Percentiles rank a stretch among this genome's conserved stretches.
phyloP scores from a whole-genome alignment of 1,140 invertebrate species.

The Penaeus chinensis region DNA sequence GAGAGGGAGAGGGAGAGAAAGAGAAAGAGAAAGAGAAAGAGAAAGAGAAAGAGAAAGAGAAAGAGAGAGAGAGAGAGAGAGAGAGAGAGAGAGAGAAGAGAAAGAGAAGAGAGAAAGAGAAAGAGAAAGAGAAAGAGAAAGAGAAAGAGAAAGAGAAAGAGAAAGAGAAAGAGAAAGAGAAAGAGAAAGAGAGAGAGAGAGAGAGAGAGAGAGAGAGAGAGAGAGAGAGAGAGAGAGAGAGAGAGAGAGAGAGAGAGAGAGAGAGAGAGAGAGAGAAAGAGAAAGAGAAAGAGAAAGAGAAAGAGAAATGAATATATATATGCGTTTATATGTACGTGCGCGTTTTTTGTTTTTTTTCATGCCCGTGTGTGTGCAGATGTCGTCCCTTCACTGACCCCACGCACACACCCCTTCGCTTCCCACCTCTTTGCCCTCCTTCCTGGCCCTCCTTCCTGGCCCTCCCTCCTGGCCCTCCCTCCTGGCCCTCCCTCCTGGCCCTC shows the following conservation, averaged over 20 bases:
- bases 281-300: neutral
- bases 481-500: too few species aligned
- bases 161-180: neutral
- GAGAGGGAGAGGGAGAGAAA: neutral
- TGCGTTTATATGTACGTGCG: neutral
- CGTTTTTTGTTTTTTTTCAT: neutral
- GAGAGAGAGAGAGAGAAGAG: neutral
- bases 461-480: too few species aligned
- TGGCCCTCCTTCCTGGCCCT: too few species aligned
- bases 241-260: conserved; percentile 32
- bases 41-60: neutral
- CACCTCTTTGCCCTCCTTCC: too few species aligned
- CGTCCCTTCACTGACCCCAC: too few species aligned
- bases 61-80: neutral
- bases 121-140: neutral
- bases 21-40: neutral
- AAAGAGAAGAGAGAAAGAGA: neutral
- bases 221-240: conserved; percentile 22
- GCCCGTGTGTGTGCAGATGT: too few species aligned
- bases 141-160: conserved; percentile 23
- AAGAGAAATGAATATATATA: too few species aligned
- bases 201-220: neutral
- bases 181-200: neutral
- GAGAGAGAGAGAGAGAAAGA: neutral
- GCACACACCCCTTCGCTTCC: too few species aligned